Evolutionary conservation across 2,113 vertebrate species (phyloP), one percentile per base, ranked within the genome.

Genomic region (Ceratotherium simum): DNA sequence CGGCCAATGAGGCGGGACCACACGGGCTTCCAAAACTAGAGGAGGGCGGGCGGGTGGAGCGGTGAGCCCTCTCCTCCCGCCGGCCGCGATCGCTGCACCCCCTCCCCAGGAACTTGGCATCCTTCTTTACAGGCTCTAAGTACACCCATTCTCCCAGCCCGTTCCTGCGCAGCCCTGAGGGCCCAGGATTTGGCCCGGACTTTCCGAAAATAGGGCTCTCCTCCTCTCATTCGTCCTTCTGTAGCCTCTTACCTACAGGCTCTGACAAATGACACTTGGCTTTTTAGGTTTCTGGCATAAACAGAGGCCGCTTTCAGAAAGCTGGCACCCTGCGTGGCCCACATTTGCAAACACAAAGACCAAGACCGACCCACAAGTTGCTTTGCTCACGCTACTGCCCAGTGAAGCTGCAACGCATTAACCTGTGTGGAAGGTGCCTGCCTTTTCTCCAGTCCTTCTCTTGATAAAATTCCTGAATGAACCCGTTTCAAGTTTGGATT

Each of bases 21-120:
- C 97, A 96, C 79, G 96, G 62, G 0, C 93, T 46, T 96, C 91
- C 97, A 94, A 98, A 98, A 98, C 96, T 97, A 94, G 84, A 5
- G 67, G 84, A 5, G 58, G 33, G 64, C 20, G 3, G 39, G 9
- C 6, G 5, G 6, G 14, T 1, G 42, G 23, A 17, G 23, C 42
- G 9, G 60, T 17, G 62, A 10, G 18, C 12, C 1, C 17, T 48
- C 2, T 14, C 16, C 4, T 31, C 2, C 14, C 1, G 54, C 31
- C 8, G 51, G 14, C 3, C 9, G 36, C 78, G 9, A 4, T 14
- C 1, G 11, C 13, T 6, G 3, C 11, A 1, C 13, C 23, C 12
- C 27, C 51, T 54, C 3, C 12, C 51, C 14, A 54, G 51, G 51
- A 11, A 3, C 51, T 54, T 3, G 51, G 25, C 60, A 21, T 14